These are phyloP conservation scores for Calcarius lapponicus DNA, from an alignment of 2,797 vertebrate species.

Conservation along the genomic window DNA sequence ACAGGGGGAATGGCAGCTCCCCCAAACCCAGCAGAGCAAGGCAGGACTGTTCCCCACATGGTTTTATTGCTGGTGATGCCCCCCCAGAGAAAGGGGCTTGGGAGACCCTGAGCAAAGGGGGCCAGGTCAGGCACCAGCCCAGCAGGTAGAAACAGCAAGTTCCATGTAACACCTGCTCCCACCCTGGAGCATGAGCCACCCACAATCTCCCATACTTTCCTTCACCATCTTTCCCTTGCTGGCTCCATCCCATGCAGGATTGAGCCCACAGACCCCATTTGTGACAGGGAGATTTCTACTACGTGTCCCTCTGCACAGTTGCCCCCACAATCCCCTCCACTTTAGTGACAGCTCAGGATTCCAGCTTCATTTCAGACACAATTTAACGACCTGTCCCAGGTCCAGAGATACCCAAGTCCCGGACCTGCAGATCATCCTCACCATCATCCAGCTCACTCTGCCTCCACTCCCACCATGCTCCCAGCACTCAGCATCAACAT, in stretches of 20 bases:
- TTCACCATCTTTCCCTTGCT: not conserved
- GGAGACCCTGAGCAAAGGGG: not conserved
- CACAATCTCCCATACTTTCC: not conserved
- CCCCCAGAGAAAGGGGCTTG: accelerated
- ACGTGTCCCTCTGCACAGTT: accelerated
- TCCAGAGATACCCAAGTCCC: not conserved
- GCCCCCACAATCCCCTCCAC: not conserved
- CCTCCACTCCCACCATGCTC: not conserved
- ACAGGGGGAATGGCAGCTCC: accelerated
- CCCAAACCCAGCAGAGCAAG: not conserved
- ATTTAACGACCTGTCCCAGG: not conserved
- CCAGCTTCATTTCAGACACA: not conserved
- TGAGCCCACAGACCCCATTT: not conserved
- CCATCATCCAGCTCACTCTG: accelerated
- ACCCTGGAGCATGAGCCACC: not conserved
- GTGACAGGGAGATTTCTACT: accelerated
- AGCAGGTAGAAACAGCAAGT: accelerated
- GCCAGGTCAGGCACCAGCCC: accelerated
- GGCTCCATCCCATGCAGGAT: not conserved
- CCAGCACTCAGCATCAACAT: not conserved
- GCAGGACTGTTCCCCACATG: not conserved
- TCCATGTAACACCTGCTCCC: not conserved
- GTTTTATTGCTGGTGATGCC: conserved; percentile 29
- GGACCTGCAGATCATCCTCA: not conserved
- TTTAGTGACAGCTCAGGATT: not conserved